These are phyloP conservation scores for Neogale vison DNA, from an alignment of 2,113 vertebrate species.

Conservation along the genomic window DNA sequence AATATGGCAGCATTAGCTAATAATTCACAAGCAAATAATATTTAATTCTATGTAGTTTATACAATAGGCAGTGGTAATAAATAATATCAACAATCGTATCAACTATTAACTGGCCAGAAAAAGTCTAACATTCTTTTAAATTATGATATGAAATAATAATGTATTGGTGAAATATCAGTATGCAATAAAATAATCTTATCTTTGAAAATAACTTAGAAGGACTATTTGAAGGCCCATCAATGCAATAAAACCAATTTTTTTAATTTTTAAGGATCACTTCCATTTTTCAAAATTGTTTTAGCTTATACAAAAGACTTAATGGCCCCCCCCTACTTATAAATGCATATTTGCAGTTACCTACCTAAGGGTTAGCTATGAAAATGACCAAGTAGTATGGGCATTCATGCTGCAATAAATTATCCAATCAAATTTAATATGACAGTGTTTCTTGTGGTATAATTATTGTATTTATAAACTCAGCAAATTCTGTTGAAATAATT, in stretches of 20 bases:
- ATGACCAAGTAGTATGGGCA: neutral
- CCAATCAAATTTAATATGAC: neutral
- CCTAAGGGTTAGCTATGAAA: neutral
- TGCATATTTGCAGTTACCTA: neutral
- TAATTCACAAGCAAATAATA: constrained; percentile 97
- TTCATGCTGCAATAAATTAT: neutral
- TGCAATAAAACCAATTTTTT: neutral
- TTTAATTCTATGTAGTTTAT: constrained; percentile 96
- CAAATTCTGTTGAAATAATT: neutral
- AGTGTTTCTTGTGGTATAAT: neutral
- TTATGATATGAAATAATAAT: constrained; percentile 85
- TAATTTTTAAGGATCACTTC: neutral
- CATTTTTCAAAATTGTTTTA: neutral
- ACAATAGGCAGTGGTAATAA: constrained; percentile 93
- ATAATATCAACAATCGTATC: constrained; percentile 91
- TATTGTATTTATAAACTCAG: neutral
- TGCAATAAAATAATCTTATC: neutral
- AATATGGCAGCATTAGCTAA: constrained; percentile 92
- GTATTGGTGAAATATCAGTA: constrained; percentile 69
- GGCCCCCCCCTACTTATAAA: neutral
- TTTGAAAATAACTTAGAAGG: neutral
- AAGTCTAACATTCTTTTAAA: constrained; percentile 97
- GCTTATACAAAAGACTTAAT: neutral
- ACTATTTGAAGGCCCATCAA: neutral
- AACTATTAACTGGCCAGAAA: constrained; percentile 93